Evolutionary conservation across 2,797 vertebrate species (phyloP).

Genomic region (Pogoniulus pusillus): DNA sequence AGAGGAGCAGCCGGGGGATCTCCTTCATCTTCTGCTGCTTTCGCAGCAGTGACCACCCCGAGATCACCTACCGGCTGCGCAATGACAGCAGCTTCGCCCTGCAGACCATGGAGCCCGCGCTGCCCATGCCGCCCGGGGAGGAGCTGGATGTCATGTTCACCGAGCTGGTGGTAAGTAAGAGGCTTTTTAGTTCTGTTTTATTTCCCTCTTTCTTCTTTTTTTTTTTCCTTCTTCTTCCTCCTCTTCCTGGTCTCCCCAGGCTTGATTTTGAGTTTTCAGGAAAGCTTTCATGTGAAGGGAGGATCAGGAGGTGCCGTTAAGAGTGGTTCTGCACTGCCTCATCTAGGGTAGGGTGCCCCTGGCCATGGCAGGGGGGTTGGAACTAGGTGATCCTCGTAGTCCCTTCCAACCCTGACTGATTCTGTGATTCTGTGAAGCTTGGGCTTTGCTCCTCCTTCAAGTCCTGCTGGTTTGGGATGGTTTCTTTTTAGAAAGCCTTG

Average conservation of each 20-base stretch:
- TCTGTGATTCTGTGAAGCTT: too few relatives aligned
- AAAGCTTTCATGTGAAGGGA: neutral
- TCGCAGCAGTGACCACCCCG: slow-evolving; percentile 85
- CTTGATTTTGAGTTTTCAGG: neutral
- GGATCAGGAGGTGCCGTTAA: neutral
- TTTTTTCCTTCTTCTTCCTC: accelerated
- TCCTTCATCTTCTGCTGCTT: slow-evolving; percentile 93
- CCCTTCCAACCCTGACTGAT: too few relatives aligned
- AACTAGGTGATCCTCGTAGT: too few relatives aligned
- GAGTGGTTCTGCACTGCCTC: neutral
- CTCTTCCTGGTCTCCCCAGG: neutral
- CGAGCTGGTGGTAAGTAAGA: slow-evolving; percentile 89
- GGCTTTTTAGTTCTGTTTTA: neutral
- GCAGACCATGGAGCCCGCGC: slow-evolving; percentile 82
- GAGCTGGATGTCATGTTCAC: slow-evolving; percentile 92
- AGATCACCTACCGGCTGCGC: slow-evolving; percentile 90
- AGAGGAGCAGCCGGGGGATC: slow-evolving; percentile 82
- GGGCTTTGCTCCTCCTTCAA: neutral
- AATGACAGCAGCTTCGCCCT: slow-evolving; percentile 87
- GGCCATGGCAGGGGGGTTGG: too few relatives aligned
- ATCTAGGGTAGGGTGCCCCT: too few relatives aligned
- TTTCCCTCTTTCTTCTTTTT: accelerated
- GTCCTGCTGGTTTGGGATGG: neutral
- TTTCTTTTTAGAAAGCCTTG: neutral
- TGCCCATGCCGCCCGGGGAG: slow-evolving; percentile 86